Evolutionary conservation across 2,888 invertebrate genomes (phyloP), one percentile per base, ranked within the genome.

Genomic region (Apeira syringaria): DNA sequence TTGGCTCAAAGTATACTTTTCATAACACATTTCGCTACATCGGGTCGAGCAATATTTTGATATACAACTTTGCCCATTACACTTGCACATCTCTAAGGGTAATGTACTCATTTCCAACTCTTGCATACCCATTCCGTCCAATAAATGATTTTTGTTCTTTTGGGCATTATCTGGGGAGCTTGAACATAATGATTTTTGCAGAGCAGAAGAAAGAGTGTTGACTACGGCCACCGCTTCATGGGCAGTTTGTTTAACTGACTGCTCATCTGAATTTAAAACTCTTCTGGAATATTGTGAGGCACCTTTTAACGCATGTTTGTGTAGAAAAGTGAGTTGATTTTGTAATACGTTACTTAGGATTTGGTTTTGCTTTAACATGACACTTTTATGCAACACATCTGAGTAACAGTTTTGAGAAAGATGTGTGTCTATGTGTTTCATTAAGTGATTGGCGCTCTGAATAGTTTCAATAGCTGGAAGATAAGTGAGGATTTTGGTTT

Each of bases 1-100:
- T 22, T 62, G 64, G 8, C 53, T 51, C 34, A 88, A 61, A 47
- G 51, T 68, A 46, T 70, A 61, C 46, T 64, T 74, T 43, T 80
- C 72, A 58, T 61, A 67, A 50, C 88, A 88, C 9, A 80, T 50
- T 5, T 54, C 59, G 35, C 68, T 62, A 53, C 88, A 87, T 5
- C 47, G 49, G 1, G 58, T 43, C 3, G 60, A 53, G 49, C 88
- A 86, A 1, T 5, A 7, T 6, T 47, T 53, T 1, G 22, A 22
- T 10, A 34, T 11, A 41, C 85, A 85, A 38, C 48, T 50, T 13
- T 68, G 61, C 7, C 51, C 56, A 2, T 46, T 38, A 53, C 87
- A 86, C 11, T 7, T 33, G 49, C 87, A 87, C 8, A 50, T 50
- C 25, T 62, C 70, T 4, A 68, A 60, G 2, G 57, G 35, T 56